Base-by-base conservation (phyloP, 1,140 invertebrate species). In the Danaus melanippus region DNA sequence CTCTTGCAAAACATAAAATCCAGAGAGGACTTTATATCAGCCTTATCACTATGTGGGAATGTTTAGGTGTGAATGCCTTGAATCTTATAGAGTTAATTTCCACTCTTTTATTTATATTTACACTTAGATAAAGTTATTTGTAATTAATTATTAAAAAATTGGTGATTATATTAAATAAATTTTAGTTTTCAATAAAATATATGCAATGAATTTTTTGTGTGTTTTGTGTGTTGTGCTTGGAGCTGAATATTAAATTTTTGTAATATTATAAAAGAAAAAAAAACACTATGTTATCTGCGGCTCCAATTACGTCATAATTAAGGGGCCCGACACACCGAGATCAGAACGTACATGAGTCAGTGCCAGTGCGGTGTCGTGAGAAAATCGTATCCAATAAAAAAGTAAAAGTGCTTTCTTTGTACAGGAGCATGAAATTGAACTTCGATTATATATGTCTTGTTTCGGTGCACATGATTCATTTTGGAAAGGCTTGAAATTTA, bases 361-460 rank as follows among this genome's bases (percentile, higher is more conserved):
- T 65, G 58, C 12, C 62, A 21, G 42, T 48, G 45, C 15, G 43
- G 11, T 53, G 57, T 50, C 68, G 75, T 79, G 75, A 77, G 72
- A 80, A 76, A 70, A 81, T 62, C 48, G 60, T 63, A 61, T 58
- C 57, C 54, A 71, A 63, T 69, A 78, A 79, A 76, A 82, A 83
- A 80, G 82, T 81, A 83, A 83, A 74, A 83, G 79, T 74, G 60
- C 68, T 79, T 76, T 82, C 80, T 81, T 81, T 76, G 67, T 79
- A 76, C 69, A 73, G 67, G 62, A 71, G 70, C 72, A 71, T 64
- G 50, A 76, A 78, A 81, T 77, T 76, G 70, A 74, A 67, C 67
- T 69, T 70, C 74, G 72, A 75, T 78, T 75, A 83, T 76, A 65
- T 60, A 65, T 71, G 55, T 66, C 67, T 72, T 74, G 69, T 78